phyloP scores from a whole-genome alignment of 30 jellyfish, hydroid and myxozoan species.

The Aurelia aurita complex sp. Pacific region DNA sequence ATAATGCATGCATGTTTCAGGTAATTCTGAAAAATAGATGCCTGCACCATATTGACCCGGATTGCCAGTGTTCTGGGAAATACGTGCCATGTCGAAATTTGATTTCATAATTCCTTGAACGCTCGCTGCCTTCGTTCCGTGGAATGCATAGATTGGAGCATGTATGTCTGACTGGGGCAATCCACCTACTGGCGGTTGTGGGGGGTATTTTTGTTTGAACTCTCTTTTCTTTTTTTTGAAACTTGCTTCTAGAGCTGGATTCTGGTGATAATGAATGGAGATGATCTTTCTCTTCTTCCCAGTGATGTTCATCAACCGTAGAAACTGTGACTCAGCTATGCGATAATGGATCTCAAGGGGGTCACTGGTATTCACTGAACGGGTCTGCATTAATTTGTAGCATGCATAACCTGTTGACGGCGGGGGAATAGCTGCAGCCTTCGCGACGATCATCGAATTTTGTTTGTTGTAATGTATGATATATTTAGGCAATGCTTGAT shows the following conservation, averaged over 20 bases:
- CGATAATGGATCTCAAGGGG: conserved; percentile 52
- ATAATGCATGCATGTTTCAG: conserved; percentile 50
- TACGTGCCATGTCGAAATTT: conserved; percentile 22
- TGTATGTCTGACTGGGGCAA: no score
- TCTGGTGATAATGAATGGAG: conserved; percentile 28
- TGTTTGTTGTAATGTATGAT: conserved; percentile 33
- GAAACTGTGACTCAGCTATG: conserved; percentile 64
- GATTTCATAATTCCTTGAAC: conserved; percentile 35
- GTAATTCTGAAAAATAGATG: conserved; percentile 59
- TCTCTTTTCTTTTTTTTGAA: conserved; percentile 34
- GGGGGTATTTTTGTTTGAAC: conserved; percentile 10
- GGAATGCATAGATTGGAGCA: conserved; percentile 56
- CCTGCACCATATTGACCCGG: conserved; percentile 68
- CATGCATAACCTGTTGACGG: conserved; percentile 4
- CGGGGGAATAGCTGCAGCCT: background rate
- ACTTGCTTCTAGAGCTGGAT: conserved; percentile 32
- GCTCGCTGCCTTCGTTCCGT: conserved; percentile 51
- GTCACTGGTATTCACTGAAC: conserved; percentile 43
- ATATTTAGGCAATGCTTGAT: conserved; percentile 72
- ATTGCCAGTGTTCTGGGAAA: conserved; percentile 34
- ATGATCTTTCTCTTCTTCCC: conserved; percentile 8
- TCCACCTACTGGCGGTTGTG: no score
- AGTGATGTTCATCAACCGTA: conserved; percentile 24
- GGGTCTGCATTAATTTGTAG: background rate
- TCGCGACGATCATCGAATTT: background rate